Conservation (phyloP, 37 sponge, comb jelly and placozoan species). For the Theonella swinhoei region DNA sequence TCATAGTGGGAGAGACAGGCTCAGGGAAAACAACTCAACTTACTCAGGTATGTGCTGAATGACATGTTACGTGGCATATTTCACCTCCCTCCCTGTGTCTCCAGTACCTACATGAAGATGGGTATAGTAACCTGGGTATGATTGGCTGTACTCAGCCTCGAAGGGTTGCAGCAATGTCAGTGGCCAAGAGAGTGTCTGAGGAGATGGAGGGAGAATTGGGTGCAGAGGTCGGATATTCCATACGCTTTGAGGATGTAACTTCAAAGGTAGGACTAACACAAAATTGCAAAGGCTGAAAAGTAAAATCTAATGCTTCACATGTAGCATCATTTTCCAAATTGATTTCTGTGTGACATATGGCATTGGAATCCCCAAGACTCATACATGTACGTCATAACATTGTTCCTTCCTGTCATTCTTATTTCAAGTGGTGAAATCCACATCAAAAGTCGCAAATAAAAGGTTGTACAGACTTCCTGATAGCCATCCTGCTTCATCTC, state of each 20-base stretch:
- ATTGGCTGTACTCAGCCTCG: conserved; percentile 99
- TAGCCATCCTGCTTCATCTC: no score
- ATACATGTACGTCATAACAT: no score
- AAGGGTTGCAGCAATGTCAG: conserved; percentile 99
- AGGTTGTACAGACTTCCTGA: no score
- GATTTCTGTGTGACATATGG: neutral
- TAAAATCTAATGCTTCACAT: no score
- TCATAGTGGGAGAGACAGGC: conserved; percentile 99
- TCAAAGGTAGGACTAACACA: conserved; percentile 64
- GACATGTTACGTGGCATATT: neutral
- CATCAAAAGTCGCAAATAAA: no score
- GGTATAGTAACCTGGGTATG: conserved; percentile 88
- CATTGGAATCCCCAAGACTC: no score
- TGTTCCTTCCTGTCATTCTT: no score
- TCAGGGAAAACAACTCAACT: conserved; percentile 99
- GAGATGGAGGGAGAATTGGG: conserved; percentile 91
- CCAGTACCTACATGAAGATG: conserved; percentile 96
- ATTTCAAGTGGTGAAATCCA: no score
- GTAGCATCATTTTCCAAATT: neutral
- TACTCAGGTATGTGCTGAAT: conserved; percentile 73
- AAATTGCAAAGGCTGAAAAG: no score
- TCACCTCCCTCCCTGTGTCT: neutral
- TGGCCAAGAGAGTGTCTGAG: conserved; percentile 97
- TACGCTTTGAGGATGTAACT: conserved; percentile 98
- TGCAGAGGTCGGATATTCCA: conserved; percentile 97